Percentiles rank a stretch among this genome's conserved stretches.
Conservation (phyloP, 2,113 vertebrate species). For the Hyaena hyaena region DNA sequence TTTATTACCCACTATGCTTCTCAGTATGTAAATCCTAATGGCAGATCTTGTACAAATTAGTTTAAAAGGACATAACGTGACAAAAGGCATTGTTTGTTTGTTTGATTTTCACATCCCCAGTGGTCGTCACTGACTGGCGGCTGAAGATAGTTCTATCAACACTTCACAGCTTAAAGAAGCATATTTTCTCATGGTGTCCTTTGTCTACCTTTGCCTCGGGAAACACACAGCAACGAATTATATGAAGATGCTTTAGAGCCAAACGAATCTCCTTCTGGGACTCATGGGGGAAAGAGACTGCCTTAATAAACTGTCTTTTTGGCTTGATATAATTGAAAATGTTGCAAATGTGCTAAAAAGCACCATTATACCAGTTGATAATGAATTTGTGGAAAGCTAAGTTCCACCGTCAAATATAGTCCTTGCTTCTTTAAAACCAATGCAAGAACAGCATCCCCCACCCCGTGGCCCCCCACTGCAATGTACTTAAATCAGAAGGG, state of each 20-base stretch:
- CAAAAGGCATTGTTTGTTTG: not conserved
- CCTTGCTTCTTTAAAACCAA: constrained; percentile 1
- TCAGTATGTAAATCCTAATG: constrained; percentile 8
- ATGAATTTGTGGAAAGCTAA: constrained; percentile 27
- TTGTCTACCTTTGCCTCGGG: constrained; percentile 25
- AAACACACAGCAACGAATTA: constrained; percentile 14
- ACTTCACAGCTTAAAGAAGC: constrained; percentile 39
- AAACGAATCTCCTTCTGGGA: constrained; percentile 36
- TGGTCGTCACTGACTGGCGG: constrained; percentile 4
- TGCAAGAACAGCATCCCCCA: not conserved
- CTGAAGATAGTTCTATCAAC: constrained; percentile 40
- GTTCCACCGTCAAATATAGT: not conserved
- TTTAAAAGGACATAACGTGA: constrained; percentile 13
- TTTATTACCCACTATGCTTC: not conserved
- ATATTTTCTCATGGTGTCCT: constrained; percentile 32
- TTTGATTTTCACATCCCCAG: not conserved
- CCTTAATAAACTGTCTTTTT: constrained; percentile 37
- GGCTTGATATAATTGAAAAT: constrained; percentile 50
- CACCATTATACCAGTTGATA: not conserved
- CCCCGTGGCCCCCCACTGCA: no score
- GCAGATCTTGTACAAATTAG: not conserved
- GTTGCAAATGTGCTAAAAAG: not conserved
- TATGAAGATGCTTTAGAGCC: not conserved
- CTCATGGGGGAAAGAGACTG: not conserved
- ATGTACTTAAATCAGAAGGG: not conserved